These are phyloP conservation scores for Sicus ferrugineus DNA, from an alignment of 2,888 invertebrate genomes.

Conservation along the genomic window DNA sequence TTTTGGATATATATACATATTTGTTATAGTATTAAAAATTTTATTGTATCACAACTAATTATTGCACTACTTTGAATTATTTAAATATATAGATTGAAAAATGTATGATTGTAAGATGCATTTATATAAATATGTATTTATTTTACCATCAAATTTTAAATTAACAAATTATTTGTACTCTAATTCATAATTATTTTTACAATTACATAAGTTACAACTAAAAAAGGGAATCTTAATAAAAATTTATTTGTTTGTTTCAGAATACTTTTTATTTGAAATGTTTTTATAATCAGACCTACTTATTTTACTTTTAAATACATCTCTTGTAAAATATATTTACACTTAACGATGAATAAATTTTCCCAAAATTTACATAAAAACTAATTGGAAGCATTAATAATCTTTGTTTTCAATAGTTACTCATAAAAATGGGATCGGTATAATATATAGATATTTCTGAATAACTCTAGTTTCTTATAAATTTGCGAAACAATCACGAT, in stretches of 20 bases:
- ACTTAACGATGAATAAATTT: neutral
- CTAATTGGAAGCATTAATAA: too few relatives aligned
- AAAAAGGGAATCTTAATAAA: neutral
- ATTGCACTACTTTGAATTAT: too few relatives aligned
- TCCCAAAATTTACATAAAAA: neutral
- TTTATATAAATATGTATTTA: neutral
- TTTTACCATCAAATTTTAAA: neutral
- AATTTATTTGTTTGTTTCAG: neutral
- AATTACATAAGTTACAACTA: neutral
- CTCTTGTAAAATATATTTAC: neutral
- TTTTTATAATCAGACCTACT: too few relatives aligned
- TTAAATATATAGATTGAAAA: slow-evolving; percentile 18
- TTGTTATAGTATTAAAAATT: slow-evolving; percentile 22
- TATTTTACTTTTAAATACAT: neutral
- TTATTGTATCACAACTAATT: too few relatives aligned
- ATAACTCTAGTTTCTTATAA: too few relatives aligned
- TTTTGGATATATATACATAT: slow-evolving; percentile 24
- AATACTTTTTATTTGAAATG: too few relatives aligned
- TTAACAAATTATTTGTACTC: slow-evolving; percentile 27
- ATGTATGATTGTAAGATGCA: neutral
- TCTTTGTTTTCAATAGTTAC: too few relatives aligned
- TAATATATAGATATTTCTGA: too few relatives aligned
- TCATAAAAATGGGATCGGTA: neutral
- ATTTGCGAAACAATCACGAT: too few relatives aligned
- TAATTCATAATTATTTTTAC: slow-evolving; percentile 14